Evolutionary conservation across 2,888 invertebrate species (phyloP), one percentile per base, ranked within the genome.

Genomic region (Dinocampus coccinellae): DNA sequence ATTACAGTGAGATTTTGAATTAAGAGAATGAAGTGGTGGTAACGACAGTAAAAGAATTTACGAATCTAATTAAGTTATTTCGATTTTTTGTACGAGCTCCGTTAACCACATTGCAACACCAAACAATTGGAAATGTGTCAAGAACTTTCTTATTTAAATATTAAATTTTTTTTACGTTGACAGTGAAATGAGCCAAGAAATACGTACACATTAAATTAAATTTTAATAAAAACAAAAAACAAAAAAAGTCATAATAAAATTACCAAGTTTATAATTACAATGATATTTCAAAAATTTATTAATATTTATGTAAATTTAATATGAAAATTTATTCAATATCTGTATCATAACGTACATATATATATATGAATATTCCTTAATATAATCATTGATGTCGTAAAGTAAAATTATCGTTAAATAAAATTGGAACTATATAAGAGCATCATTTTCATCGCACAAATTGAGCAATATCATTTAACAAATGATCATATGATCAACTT

Each of bases 1-100:
- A 16, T 16, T 26, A 47, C 58, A 9, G 47, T 20, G 34, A 53
- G 52, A 26, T 11, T 55, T 22, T 9, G 36, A 36, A 36, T 36
- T 26, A 20, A 22, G 58, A 22, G 11, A 57, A 65, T 20, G 33
- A 60, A 57, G 36, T 26, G 20, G 16, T 26, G 36, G 7, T 29
- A 69, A 63, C 26, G 34, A 63, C 65, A 22, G 42, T 26, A 13
- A 33, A 68, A 60, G 52, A 68, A 60, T 70, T 66, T 73, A 64
- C 67, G 64, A 75, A 73, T 75, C 70, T 73, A 67, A 75, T 75
- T 73, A 73, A 73, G 63, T 73, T 69, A 72, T 75, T 73, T 69
- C 16, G 64, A 72, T 63, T 63, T 69, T 64, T 64, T 34, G 58
- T 60, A 70, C 53, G 60, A 52, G 60, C 33, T 70, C 22, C 42